Conservation (phyloP, 1,140 invertebrate genomes). For the Ooceraea biroi region DNA sequence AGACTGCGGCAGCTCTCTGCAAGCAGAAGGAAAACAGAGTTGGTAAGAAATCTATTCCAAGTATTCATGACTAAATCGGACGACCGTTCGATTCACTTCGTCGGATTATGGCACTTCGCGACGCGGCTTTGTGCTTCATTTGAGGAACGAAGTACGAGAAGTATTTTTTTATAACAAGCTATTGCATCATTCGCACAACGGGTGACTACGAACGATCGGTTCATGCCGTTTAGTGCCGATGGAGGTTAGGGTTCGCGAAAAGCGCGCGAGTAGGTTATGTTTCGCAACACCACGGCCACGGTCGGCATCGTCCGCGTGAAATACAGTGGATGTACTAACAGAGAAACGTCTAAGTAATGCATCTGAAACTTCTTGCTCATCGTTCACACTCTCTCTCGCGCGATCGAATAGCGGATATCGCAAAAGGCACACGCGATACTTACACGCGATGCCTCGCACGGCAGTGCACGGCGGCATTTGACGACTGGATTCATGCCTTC, state of each 20-base stretch:
- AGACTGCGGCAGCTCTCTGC: slow-evolving; percentile 85
- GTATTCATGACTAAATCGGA: background rate
- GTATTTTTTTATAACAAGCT: background rate
- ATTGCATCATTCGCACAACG: background rate
- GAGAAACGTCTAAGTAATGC: slow-evolving; percentile 83
- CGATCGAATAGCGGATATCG: background rate
- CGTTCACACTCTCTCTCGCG: slow-evolving; percentile 61
- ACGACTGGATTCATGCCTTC: too few relatives aligned
- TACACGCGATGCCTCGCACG: slow-evolving; percentile 6
- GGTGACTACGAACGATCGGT: background rate
- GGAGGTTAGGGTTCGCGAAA: slow-evolving; percentile 18
- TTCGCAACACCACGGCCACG: background rate
- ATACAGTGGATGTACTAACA: slow-evolving; percentile 83
- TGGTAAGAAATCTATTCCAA: background rate
- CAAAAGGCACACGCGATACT: slow-evolving; percentile 50
- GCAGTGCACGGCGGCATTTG: slow-evolving; percentile 24
- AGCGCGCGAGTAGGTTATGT: slow-evolving; percentile 38
- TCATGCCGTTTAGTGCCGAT: slow-evolving; percentile 28
- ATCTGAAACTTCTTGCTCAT: slow-evolving; percentile 71
- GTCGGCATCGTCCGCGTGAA: background rate
- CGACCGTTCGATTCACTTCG: too few relatives aligned
- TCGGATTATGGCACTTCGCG: too few relatives aligned
- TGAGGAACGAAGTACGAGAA: slow-evolving; percentile 47
- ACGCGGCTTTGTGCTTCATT: too few relatives aligned
- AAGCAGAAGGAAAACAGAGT: slow-evolving; percentile 66